A percentile compares a stretch with the other conserved stretches of the same genome.
Evolutionary conservation across 2,113 vertebrate genomes (phyloP).

Genomic region (Oncorhynchus tshawytscha): DNA sequence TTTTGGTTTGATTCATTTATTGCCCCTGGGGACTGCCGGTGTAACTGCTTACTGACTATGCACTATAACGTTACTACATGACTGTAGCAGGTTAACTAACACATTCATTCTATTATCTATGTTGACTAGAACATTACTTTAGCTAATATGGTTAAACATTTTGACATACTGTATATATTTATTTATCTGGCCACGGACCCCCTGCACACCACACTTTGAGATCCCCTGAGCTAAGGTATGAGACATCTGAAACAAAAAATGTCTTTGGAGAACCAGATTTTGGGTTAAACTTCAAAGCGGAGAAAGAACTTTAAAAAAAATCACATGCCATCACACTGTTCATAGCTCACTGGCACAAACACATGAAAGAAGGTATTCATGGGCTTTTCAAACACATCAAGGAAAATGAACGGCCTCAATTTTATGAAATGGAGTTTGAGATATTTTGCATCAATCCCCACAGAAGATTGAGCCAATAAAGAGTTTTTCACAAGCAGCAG

Average conservation of each 20-base stretch:
- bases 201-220: too few relatives aligned
- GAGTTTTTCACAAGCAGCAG: slow-evolving; percentile 25
- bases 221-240: not conserved
- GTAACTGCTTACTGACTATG: too few relatives aligned
- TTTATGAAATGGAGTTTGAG: slow-evolving; percentile 32
- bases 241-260: not conserved
- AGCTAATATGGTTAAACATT: too few relatives aligned
- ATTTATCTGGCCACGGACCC: too few relatives aligned
- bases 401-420: slow-evolving; percentile 39
- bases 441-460: slow-evolving; percentile 46
- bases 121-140: too few relatives aligned
- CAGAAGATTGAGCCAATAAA: slow-evolving; percentile 21
- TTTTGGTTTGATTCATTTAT: too few relatives aligned
- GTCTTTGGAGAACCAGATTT: slow-evolving; percentile 8
- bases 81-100: too few relatives aligned
- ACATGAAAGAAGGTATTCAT: slow-evolving; percentile 69
- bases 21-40: too few relatives aligned
- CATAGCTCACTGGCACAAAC: slow-evolving; percentile 25
- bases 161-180: too few relatives aligned
- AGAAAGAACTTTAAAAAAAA: slow-evolving; percentile 38
- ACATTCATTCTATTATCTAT: too few relatives aligned
- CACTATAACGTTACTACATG: too few relatives aligned
- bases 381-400: slow-evolving; percentile 44
- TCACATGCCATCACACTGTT: slow-evolving; percentile 59
- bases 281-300: slow-evolving; percentile 51